Percentiles rank a stretch among this genome's conserved stretches.
Conservation (phyloP, 2,888 invertebrate species). For the Lochmaea capreae region DNA sequence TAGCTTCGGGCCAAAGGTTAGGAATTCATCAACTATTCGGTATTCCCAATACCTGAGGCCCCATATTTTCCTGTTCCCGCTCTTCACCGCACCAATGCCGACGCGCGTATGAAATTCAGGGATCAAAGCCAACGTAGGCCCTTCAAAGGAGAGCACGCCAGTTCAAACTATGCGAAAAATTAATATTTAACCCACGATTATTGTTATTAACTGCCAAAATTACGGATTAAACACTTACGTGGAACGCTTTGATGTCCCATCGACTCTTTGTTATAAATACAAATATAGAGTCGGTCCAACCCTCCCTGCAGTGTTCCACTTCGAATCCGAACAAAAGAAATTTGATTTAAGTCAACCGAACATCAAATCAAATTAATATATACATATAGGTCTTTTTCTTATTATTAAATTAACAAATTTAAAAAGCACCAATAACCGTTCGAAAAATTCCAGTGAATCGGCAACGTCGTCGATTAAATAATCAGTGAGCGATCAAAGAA, state of each 20-base stretch:
- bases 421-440: too few species aligned
- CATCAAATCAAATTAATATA: neutral
- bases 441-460: neutral
- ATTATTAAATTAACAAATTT: too few species aligned
- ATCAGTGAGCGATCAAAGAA: conserved; percentile 10
- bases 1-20: conserved; percentile 42
- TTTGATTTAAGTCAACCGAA: conserved; percentile 44
- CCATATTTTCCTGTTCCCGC: conserved; percentile 48
- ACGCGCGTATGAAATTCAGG: conserved; percentile 39
- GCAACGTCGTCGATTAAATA: neutral
- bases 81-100: conserved; percentile 48
- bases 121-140: conserved; percentile 48
- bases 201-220: conserved; percentile 60
- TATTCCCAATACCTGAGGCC: conserved; percentile 61
- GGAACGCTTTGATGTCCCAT: conserved; percentile 53
- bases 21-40: conserved; percentile 62
- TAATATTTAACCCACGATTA: conserved; percentile 63
- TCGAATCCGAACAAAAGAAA: conserved; percentile 44
- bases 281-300: neutral
- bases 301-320: conserved; percentile 11
- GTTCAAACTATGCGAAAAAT: conserved; percentile 65
- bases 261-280: conserved; percentile 19
- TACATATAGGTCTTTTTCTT: too few species aligned
- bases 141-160: conserved; percentile 55
- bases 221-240: conserved; percentile 54